Base-by-base conservation (phyloP, 2,888 invertebrate species). In the Nomada hirtipes region DNA sequence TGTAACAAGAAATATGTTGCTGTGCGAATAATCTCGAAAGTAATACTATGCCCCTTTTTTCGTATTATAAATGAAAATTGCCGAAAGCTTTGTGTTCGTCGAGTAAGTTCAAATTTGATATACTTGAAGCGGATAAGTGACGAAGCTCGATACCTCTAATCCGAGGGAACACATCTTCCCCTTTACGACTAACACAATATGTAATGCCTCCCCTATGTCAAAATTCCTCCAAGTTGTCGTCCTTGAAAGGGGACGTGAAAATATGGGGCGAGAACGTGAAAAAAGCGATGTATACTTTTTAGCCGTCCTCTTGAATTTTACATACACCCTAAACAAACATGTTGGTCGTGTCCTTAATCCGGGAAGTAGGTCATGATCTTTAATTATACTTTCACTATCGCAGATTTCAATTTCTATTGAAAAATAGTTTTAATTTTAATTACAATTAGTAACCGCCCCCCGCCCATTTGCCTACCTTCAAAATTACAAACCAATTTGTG, bases 231-330 rank as follows among this genome's bases (percentile, higher is more conserved):
- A 15, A 60, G 47, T 29, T 36, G 29, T 50, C 4, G 13, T 55
- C 20, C 15, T 50, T 20, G n/a, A n/a, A 10, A 20, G 15, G 29
- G 7, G 15, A 70, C 11, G 2, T 57, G 57, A 57, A 44, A 68
- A 57, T 18, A 59, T 4, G 26, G 15, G 10, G 29, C 29, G 59
- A 47, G 47, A 59, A 15, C n/a, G 47, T 9, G n/a, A n/a, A 13
- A 29, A 69, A 59, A 26, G n/a, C 15, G 59, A 60, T 50, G 20
- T 4, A 11, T 50, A 20, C 47, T 36, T 20, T 18, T 20, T 10
- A 18, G 29, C 13, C 20, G 59, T 36, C 50, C 60, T 36, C 47
- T 29, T 36, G 60, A 60, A 60, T 70, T 70, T 70, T 52, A 18
- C 50, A 4, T 42, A 26, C 57, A 7, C 13, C 4, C 29, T 29